phyloP scores from a whole-genome alignment of 2,888 invertebrate genomes.

The Chrysolina haemoptera region DNA sequence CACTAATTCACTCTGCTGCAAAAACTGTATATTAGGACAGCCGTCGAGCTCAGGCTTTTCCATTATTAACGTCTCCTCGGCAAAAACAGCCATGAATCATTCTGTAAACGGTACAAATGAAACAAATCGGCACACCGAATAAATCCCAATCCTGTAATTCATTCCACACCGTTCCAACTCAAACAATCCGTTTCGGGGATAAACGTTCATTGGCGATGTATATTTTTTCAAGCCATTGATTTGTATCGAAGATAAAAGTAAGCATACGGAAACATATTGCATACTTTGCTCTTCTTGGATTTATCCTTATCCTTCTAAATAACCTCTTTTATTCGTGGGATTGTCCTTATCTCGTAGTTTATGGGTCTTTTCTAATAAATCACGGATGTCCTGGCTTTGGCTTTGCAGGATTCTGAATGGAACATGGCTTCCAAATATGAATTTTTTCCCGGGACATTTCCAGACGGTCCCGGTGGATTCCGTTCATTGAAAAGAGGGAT shows the following conservation, averaged over 20 bases:
- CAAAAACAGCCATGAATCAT: slow-evolving; percentile 1
- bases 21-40: slow-evolving; percentile 6
- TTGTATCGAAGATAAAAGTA: slow-evolving; percentile 24
- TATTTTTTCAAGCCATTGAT: slow-evolving; percentile 19
- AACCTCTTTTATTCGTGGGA: slow-evolving; percentile 47
- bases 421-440: slow-evolving; percentile 27
- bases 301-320: slow-evolving; percentile 53
- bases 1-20: too few species aligned
- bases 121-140: slow-evolving; percentile 16
- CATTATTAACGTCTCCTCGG: slow-evolving; percentile 2
- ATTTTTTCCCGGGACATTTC: slow-evolving; percentile 9
- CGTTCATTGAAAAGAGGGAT: slow-evolving; percentile 12
- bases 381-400: slow-evolving; percentile 37
- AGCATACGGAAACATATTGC: slow-evolving; percentile 48
- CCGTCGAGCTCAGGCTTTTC: not conserved
- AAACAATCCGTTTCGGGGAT: slow-evolving; percentile 5
- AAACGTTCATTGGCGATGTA: slow-evolving; percentile 15
- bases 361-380: slow-evolving; percentile 45
- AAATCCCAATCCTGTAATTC: slow-evolving; percentile 11
- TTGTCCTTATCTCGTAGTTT: slow-evolving; percentile 49
- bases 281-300: slow-evolving; percentile 50
- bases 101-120: slow-evolving; percentile 11
- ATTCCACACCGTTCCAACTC: slow-evolving; percentile 17
- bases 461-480: slow-evolving; percentile 5
- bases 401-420: slow-evolving; percentile 31